phyloP scores from a whole-genome alignment of 2,888 invertebrate genomes.

The Allophyes oxyacanthae region DNA sequence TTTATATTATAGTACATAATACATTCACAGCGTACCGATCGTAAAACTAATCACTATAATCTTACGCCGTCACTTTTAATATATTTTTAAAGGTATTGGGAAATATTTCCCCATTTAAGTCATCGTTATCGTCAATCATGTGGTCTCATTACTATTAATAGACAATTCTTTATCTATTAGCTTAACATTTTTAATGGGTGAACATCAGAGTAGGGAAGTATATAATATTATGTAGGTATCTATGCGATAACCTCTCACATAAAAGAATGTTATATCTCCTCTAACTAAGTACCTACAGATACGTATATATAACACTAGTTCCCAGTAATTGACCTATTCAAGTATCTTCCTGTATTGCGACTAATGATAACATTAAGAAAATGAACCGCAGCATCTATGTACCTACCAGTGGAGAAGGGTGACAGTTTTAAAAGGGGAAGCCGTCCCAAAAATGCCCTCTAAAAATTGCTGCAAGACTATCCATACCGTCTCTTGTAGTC shows the following conservation, averaged over 20 bases:
- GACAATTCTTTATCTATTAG: slow-evolving; percentile 5
- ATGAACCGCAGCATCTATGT: too few relatives aligned
- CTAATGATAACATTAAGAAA: too few relatives aligned
- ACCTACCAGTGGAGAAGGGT: too few relatives aligned
- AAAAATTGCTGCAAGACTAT: too few relatives aligned
- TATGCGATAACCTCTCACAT: slow-evolving; percentile 4
- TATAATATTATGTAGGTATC: not conserved
- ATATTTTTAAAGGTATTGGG: slow-evolving; percentile 20
- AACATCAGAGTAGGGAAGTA: too few relatives aligned
- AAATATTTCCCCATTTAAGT: slow-evolving; percentile 26
- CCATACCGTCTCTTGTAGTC: too few relatives aligned
- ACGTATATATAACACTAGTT: too few relatives aligned
- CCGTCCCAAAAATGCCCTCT: too few relatives aligned
- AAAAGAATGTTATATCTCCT: not conserved
- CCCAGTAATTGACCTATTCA: too few relatives aligned
- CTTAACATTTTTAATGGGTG: slow-evolving; percentile 10
- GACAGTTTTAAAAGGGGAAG: too few relatives aligned
- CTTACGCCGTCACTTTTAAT: slow-evolving; percentile 11
- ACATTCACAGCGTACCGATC: slow-evolving; percentile 19
- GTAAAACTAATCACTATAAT: slow-evolving; percentile 29
- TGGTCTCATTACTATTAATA: slow-evolving; percentile 22
- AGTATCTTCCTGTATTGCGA: too few relatives aligned
- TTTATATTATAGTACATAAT: slow-evolving; percentile 22
- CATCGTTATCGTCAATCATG: slow-evolving; percentile 13
- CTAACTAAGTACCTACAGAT: too few relatives aligned